These are phyloP conservation scores for Drosophila parvula DNA, from an alignment of 1,140 invertebrate species.

Conservation along the genomic window DNA sequence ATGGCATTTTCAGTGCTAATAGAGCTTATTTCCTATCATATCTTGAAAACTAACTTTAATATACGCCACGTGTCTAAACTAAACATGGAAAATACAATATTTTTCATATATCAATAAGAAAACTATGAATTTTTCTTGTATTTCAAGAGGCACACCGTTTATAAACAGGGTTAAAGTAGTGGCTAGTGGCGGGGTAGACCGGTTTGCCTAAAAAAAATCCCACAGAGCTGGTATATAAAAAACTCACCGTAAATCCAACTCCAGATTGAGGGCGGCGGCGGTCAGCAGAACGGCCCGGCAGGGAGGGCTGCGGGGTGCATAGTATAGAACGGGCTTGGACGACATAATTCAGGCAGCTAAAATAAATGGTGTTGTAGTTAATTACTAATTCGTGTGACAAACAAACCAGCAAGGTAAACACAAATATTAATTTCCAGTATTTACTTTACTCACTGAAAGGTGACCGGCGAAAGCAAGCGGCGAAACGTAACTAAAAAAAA, in stretches of 20 bases:
- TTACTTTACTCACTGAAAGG: conserved; percentile 10
- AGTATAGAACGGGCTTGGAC: conserved; percentile 83
- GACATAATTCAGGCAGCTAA: conserved; percentile 43
- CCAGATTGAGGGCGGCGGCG: conserved; percentile 88
- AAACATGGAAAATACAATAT: background rate
- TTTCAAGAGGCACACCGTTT: background rate
- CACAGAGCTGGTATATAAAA: background rate
- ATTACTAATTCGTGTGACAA: conserved; percentile 37
- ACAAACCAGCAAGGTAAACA: background rate
- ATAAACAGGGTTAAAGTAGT: background rate
- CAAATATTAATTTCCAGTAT: conserved; percentile 3
- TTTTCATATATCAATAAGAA: background rate
- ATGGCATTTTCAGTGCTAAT: background rate
- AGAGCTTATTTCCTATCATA: too few species aligned
- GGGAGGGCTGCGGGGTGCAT: conserved; percentile 85
- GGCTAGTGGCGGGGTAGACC: conserved; percentile 27
- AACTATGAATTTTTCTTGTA: background rate
- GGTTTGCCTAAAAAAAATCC: conserved; percentile 47
- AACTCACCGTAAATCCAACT: conserved; percentile 87
- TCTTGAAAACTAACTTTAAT: too few species aligned
- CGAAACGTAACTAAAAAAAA: conserved; percentile 39
- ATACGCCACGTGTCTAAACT: background rate
- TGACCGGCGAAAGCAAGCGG: conserved; percentile 25
- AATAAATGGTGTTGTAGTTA: conserved; percentile 20
- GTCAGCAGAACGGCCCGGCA: conserved; percentile 87